phyloP scores from a whole-genome alignment of 2,113 vertebrate genomes.

The Cyanoderma ruficeps region DNA sequence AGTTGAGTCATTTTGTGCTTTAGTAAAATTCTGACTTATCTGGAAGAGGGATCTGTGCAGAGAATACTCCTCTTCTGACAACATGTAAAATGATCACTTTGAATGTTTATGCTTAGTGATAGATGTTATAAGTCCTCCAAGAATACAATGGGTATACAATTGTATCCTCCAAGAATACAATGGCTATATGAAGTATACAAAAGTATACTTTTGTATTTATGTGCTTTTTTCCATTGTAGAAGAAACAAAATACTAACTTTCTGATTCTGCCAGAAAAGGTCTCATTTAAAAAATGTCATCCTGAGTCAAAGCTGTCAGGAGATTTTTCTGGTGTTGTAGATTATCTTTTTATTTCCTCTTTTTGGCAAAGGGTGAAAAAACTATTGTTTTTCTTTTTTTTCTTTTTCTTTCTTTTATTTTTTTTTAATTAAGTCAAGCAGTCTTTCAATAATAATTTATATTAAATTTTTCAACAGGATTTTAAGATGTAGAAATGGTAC shows the following conservation, averaged over 20 bases:
- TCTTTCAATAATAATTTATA: neutral
- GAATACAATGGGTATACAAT: neutral
- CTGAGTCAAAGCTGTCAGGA: neutral
- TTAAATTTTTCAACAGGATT: neutral
- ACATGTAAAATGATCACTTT: neutral
- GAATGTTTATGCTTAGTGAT: neutral
- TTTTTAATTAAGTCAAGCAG: neutral
- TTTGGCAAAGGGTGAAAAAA: neutral
- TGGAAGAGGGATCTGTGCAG: neutral
- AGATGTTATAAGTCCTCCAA: neutral
- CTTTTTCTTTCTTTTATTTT: too few relatives aligned
- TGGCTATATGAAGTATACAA: neutral
- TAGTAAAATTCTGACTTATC: neutral
- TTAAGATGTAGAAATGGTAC: neutral
- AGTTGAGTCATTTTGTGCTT: neutral
- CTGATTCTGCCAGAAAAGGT: neutral
- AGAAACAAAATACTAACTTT: neutral
- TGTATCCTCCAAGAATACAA: neutral
- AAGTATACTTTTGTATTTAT: neutral
- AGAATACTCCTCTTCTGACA: neutral
- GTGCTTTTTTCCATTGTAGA: neutral
- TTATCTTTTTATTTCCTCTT: neutral
- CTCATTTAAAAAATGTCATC: neutral
- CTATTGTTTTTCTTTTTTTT: neutral
- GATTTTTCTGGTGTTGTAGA: neutral